A percentile compares a stretch with the other conserved stretches of the same genome.
Conservation (phyloP, 2,113 vertebrate species). For the Anthoscopus minutus region DNA sequence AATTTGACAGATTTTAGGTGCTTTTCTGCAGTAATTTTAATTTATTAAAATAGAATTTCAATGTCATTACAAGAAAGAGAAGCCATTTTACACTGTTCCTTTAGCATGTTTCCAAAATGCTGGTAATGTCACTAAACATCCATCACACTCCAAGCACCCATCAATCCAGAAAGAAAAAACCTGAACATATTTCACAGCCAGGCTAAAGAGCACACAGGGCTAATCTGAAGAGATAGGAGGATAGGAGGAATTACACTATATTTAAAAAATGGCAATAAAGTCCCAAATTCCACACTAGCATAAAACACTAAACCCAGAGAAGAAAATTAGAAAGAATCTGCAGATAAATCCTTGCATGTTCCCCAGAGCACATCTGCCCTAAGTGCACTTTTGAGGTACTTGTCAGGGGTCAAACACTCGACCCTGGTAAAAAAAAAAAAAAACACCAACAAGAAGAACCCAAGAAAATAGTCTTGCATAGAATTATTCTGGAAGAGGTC, state of each 20-base stretch:
- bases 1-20: neutral
- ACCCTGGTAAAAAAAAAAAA: neutral
- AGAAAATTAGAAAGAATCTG: neutral
- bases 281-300: neutral
- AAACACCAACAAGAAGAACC: rapidly evolving
- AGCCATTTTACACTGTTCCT: neutral
- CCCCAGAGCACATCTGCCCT: neutral
- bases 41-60: neutral
- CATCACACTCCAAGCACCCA: neutral
- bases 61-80: neutral
- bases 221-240: neutral
- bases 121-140: neutral
- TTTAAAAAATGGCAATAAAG: neutral
- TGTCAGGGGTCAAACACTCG: neutral
- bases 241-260: neutral
- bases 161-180: neutral
- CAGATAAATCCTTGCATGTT: neutral
- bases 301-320: neutral
- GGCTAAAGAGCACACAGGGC: neutral
- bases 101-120: neutral
- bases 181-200: neutral
- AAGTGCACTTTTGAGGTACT: neutral
- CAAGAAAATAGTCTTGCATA: neutral
- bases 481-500: neutral
- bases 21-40: neutral